Evolutionary conservation across 37 sponge, comb jelly and placozoan genomes (phyloP).

Genomic region (Spongia lamella): DNA sequence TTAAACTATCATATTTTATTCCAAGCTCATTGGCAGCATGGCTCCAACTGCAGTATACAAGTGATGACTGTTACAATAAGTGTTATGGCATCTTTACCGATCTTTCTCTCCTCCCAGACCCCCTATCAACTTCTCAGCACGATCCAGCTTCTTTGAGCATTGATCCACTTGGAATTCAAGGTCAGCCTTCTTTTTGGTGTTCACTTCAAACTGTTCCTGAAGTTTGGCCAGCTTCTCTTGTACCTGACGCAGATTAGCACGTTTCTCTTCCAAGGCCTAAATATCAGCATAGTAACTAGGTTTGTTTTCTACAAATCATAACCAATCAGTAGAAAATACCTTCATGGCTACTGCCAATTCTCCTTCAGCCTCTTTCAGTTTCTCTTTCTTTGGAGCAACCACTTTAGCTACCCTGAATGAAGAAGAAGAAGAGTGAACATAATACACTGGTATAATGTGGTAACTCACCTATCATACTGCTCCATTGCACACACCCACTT

Average conservation of each 20-base stretch:
- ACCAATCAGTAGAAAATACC: constrained; percentile 24
- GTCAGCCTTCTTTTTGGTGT: constrained; percentile 86
- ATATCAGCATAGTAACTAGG: not conserved
- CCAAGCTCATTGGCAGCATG: constrained; percentile 80
- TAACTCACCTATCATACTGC: constrained; percentile 83
- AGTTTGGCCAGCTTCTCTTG: constrained; percentile 89
- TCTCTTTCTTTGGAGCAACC: constrained; percentile 95
- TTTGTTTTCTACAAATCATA: not conserved
- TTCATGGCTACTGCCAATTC: constrained; percentile 92
- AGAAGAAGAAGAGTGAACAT: not conserved
- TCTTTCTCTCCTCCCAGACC: constrained; percentile 97
- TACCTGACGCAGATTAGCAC: constrained; percentile 77
- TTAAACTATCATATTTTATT: constrained; percentile 75
- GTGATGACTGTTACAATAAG: not conserved
- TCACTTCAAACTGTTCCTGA: constrained; percentile 86
- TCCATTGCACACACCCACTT: constrained; percentile 97
- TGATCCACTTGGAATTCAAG: constrained; percentile 82
- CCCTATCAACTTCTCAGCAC: constrained; percentile 96
- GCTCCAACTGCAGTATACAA: constrained; percentile 60
- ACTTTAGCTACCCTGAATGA: constrained; percentile 83
- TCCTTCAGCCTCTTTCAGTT: constrained; percentile 84
- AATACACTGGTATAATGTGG: not conserved
- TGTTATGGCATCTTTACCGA: constrained; percentile 4
- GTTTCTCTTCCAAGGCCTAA: constrained; percentile 77
- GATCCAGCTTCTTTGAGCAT: constrained; percentile 91